Conservation (phyloP, 2,797 vertebrate genomes). For the Nyctalus aviator region DNA sequence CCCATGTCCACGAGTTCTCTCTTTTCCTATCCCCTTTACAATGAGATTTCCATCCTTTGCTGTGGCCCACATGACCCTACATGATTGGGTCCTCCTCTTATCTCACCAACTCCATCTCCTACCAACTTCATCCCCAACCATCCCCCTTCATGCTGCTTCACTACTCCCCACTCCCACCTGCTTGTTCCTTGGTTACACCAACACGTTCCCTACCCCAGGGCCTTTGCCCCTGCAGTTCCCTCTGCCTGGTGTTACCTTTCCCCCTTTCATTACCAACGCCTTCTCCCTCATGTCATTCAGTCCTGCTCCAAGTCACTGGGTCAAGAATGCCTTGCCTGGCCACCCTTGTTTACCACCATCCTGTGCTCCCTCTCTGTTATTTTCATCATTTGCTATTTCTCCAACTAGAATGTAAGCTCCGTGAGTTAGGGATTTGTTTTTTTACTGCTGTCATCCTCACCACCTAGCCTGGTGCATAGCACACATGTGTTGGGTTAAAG, state of each 20-base stretch:
- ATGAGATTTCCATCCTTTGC: background rate
- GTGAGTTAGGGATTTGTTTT: background rate
- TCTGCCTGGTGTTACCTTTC: background rate
- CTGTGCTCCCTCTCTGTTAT: background rate
- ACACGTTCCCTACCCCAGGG: background rate
- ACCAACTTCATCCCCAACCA: background rate
- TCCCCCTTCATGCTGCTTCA: background rate
- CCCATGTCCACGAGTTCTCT: too few relatives aligned
- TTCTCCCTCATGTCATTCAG: background rate
- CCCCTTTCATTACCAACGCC: background rate
- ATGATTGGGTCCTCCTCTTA: background rate
- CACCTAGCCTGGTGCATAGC: background rate
- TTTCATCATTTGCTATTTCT: background rate
- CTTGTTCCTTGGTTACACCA: background rate
- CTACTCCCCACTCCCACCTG: background rate
- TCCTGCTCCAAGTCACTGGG: background rate
- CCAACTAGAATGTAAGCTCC: background rate
- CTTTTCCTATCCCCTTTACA: background rate
- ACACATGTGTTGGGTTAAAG: background rate
- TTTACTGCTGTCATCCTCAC: background rate
- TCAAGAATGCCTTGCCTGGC: background rate
- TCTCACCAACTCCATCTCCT: background rate
- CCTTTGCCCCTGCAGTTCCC: background rate
- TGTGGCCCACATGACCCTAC: background rate
- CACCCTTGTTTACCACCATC: background rate